These are phyloP conservation scores for Boleophthalmus pectinirostris DNA, from an alignment of 2,113 vertebrate species.

Conservation along the genomic window DNA sequence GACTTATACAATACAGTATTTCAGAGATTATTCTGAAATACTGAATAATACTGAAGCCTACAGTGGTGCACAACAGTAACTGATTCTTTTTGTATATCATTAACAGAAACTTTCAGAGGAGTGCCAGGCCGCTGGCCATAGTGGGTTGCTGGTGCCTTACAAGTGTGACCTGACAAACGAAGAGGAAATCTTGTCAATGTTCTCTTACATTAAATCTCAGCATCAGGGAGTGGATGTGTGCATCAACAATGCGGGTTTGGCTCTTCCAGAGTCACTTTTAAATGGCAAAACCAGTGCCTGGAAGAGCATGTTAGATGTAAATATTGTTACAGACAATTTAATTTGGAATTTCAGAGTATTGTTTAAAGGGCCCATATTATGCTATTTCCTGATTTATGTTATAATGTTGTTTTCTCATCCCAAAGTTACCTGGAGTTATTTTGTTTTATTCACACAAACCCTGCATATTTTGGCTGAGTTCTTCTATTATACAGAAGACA, in stretches of 20 bases:
- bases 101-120: slow-evolving; percentile 84
- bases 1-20: no score
- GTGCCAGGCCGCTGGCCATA: slow-evolving; percentile 81
- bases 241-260: slow-evolving; percentile 90
- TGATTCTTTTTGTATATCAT: neutral
- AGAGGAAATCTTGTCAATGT: slow-evolving; percentile 90
- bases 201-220: slow-evolving; percentile 80
- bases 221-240: slow-evolving; percentile 87
- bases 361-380: no score
- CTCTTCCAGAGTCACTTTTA: slow-evolving; percentile 80
- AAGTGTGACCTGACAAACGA: slow-evolving; percentile 85
- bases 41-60: no score
- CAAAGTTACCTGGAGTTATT: no score
- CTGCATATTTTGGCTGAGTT: no score
- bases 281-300: slow-evolving; percentile 82
- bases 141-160: slow-evolving; percentile 82
- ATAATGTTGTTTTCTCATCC: no score
- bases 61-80: neutral
- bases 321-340: slow-evolving; percentile 4
- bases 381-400: no score
- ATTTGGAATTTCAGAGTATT: neutral
- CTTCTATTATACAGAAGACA: no score
- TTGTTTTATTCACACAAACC: no score
- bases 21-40: no score
- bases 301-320: slow-evolving; percentile 88